Conservation (phyloP, 2,797 vertebrate species). For the Peromyscus nudipes region DNA sequence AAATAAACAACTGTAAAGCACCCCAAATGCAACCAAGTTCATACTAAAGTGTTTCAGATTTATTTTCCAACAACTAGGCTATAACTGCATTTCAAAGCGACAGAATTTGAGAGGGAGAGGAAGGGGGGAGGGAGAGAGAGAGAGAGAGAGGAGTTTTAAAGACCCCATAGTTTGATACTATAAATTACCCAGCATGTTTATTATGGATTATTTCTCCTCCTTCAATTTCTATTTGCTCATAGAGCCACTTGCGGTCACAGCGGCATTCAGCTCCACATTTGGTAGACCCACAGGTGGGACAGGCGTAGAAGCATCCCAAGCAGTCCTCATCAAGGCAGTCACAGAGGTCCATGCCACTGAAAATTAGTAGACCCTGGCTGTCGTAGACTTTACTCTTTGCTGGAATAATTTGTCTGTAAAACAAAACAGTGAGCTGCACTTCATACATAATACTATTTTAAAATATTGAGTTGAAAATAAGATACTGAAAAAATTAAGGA, state of each 20-base stretch:
- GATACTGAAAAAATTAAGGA: not conserved
- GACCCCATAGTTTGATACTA: not conserved
- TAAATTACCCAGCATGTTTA: slow-evolving; percentile 91
- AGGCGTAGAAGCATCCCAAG: slow-evolving; percentile 98
- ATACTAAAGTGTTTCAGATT: accelerated
- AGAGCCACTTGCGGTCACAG: slow-evolving; percentile 98
- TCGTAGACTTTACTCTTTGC: slow-evolving; percentile 97
- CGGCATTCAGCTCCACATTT: slow-evolving; percentile 97
- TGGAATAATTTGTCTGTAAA: slow-evolving; percentile 91
- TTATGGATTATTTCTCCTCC: slow-evolving; percentile 97
- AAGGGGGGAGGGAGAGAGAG: no score
- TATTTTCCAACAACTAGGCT: slow-evolving; percentile 16
- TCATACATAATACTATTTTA: not conserved
- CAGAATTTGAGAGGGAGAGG: slow-evolving; percentile 26
- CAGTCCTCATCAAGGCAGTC: slow-evolving; percentile 98
- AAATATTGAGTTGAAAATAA: slow-evolving; percentile 19
- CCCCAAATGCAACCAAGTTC: not conserved
- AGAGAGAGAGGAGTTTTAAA: not conserved
- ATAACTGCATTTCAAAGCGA: slow-evolving; percentile 46
- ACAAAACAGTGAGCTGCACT: slow-evolving; percentile 11
- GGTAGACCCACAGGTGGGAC: slow-evolving; percentile 94
- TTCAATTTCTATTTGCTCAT: slow-evolving; percentile 98
- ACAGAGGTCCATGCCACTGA: slow-evolving; percentile 95
- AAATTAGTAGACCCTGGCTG: slow-evolving; percentile 93
- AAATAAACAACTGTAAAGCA: not conserved